Evolutionary conservation across 2,797 vertebrate species (phyloP).

Genomic region (Siniperca obscura): DNA sequence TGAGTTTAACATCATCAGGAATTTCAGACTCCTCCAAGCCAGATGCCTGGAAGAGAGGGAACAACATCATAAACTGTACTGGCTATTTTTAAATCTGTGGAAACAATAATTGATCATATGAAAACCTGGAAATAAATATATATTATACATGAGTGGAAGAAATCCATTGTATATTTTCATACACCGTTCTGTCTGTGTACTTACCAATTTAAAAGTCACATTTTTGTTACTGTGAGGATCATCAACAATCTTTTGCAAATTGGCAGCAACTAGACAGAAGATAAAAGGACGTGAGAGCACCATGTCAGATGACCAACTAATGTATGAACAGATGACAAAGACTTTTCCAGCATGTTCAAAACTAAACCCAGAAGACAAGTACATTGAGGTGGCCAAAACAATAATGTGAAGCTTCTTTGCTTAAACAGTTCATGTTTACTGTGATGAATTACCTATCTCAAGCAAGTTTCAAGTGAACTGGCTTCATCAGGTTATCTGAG

Average conservation of each 20-base stretch:
- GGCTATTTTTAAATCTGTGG: not conserved
- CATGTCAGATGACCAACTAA: not conserved
- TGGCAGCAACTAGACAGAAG: slow-evolving; percentile 91
- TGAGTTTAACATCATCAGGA: slow-evolving; percentile 94
- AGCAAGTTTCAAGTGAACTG: not conserved
- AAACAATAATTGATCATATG: accelerated
- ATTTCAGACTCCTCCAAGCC: slow-evolving; percentile 95
- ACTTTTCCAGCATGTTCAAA: not conserved
- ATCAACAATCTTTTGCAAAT: slow-evolving; percentile 98
- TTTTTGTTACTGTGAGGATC: slow-evolving; percentile 94
- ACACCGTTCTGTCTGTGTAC: slow-evolving; percentile 34
- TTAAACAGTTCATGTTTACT: not conserved
- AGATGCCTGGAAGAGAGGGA: slow-evolving; percentile 87
- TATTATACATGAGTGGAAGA: not conserved
- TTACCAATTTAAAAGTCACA: slow-evolving; percentile 97
- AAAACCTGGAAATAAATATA: not conserved
- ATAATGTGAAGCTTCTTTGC: not conserved
- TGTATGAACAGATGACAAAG: not conserved
- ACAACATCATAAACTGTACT: not conserved
- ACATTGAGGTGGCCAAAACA: not conserved
- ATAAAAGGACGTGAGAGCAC: slow-evolving; percentile 28
- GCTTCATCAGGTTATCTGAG: not conserved
- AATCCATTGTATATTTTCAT: not conserved
- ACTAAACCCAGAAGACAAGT: not conserved
- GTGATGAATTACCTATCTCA: not conserved